Evolutionary conservation across 2,888 invertebrate species (phyloP).

Genomic region (Leptothorax acervorum): DNA sequence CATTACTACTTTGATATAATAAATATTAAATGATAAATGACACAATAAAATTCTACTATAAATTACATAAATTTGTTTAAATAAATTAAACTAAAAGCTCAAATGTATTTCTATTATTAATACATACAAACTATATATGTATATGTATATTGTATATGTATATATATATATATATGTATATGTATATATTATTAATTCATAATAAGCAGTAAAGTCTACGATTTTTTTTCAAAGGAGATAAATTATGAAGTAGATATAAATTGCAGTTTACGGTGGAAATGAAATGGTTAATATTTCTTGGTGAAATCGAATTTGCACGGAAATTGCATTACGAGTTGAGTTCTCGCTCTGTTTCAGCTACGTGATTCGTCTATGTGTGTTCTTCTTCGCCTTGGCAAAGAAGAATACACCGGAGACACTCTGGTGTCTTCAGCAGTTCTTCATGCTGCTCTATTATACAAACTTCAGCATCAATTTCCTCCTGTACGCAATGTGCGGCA

Average conservation of each 20-base stretch:
- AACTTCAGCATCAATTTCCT: slow-evolving; percentile 89
- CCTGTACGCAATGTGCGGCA: slow-evolving; percentile 88
- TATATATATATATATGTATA: too few relatives aligned
- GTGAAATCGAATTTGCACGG: background rate
- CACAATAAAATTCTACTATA: background rate
- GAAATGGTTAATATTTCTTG: background rate
- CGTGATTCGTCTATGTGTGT: slow-evolving; percentile 86
- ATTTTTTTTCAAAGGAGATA: background rate
- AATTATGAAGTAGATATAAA: background rate
- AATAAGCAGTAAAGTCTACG: background rate
- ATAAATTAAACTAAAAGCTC: background rate
- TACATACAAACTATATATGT: background rate
- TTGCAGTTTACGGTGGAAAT: background rate
- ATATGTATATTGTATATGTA: too few relatives aligned
- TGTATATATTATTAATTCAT: background rate
- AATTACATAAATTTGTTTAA: slow-evolving; percentile 1
- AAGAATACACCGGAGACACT: slow-evolving; percentile 84
- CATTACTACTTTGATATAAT: background rate
- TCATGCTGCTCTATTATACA: slow-evolving; percentile 89
- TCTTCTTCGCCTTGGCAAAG: slow-evolving; percentile 86
- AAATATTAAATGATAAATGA: background rate
- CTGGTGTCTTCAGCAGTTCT: slow-evolving; percentile 88
- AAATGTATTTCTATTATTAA: background rate
- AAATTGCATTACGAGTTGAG: slow-evolving; percentile 30
- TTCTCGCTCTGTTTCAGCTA: slow-evolving; percentile 84